Percentiles rank a stretch among this genome's conserved stretches.
Evolutionary conservation across 1,140 invertebrate genomes (phyloP).

Genomic region (Dermatophagoides farinae): DNA sequence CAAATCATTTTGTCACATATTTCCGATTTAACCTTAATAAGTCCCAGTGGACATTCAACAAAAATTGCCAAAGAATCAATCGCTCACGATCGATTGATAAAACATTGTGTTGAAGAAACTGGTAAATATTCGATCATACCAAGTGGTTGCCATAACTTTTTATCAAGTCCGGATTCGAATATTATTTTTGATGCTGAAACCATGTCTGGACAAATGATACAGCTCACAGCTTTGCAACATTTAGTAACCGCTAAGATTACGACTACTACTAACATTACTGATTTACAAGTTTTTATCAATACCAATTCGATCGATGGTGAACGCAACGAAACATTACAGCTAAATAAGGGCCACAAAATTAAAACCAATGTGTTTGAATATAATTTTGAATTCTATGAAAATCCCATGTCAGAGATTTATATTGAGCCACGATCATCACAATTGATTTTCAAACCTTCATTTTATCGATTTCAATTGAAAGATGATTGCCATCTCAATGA

Average conservation of each 20-base stretch:
- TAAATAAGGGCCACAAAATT: no score
- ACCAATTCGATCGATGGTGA: slow-evolving; percentile 31
- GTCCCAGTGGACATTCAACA: slow-evolving; percentile 20
- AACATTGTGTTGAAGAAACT: slow-evolving; percentile 41
- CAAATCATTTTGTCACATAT: slow-evolving; percentile 45
- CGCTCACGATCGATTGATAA: slow-evolving; percentile 28
- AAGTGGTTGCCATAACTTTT: slow-evolving; percentile 60
- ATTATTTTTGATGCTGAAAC: slow-evolving; percentile 28
- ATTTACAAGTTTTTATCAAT: slow-evolving; percentile 16
- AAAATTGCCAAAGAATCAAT: slow-evolving; percentile 22
- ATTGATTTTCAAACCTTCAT: slow-evolving; percentile 47
- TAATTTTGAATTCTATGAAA: slow-evolving; percentile 21
- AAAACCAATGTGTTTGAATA: slow-evolving; percentile 26
- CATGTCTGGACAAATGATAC: slow-evolving; percentile 24
- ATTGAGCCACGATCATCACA: slow-evolving; percentile 28
- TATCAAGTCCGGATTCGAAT: slow-evolving; percentile 25
- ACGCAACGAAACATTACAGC: slow-evolving; percentile 13
- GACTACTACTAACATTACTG: slow-evolving; percentile 19
- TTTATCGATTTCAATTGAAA: slow-evolving; percentile 36
- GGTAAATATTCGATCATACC: slow-evolving; percentile 54
- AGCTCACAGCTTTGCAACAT: slow-evolving; percentile 28
- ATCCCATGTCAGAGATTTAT: slow-evolving; percentile 26
- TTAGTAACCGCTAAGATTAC: slow-evolving; percentile 20
- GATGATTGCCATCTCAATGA: slow-evolving; percentile 50
- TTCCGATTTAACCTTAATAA: slow-evolving; percentile 32